Conservation (phyloP, 2,888 invertebrate genomes). For the Caradrina clavipalpis region DNA sequence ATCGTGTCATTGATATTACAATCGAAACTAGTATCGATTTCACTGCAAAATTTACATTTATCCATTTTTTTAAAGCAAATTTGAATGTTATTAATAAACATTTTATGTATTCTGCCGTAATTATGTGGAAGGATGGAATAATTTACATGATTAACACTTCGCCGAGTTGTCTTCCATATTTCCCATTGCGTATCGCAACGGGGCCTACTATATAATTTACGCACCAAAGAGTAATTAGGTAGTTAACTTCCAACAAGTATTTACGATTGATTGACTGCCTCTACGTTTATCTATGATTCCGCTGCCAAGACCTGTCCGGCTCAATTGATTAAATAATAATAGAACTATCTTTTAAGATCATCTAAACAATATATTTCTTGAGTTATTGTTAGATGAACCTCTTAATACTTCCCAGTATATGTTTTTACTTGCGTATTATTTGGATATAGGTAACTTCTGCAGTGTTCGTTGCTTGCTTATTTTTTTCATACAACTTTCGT, state of each 20-base stretch:
- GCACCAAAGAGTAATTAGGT: slow-evolving; percentile 51
- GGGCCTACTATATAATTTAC: slow-evolving; percentile 45
- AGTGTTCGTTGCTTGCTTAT: slow-evolving; percentile 1
- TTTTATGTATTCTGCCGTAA: slow-evolving; percentile 55
- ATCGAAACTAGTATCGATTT: slow-evolving; percentile 66
- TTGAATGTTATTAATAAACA: slow-evolving; percentile 47
- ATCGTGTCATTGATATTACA: slow-evolving; percentile 63
- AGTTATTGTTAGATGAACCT: slow-evolving; percentile 29
- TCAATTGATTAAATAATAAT: slow-evolving; percentile 38
- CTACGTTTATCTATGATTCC: slow-evolving; percentile 28
- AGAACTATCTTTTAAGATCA: slow-evolving; percentile 12
- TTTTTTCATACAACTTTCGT: background rate
- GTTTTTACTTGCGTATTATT: background rate
- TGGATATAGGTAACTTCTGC: background rate
- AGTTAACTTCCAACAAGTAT: slow-evolving; percentile 47
- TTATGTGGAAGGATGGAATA: slow-evolving; percentile 69
- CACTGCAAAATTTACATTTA: slow-evolving; percentile 45
- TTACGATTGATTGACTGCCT: slow-evolving; percentile 48
- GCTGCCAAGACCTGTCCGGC: slow-evolving; percentile 40
- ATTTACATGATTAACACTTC: slow-evolving; percentile 69
- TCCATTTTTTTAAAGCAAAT: slow-evolving; percentile 30
- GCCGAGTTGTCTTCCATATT: slow-evolving; percentile 67
- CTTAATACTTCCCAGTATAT: background rate
- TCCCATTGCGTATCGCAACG: slow-evolving; percentile 62
- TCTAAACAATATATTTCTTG: slow-evolving; percentile 14